Evolutionary conservation across 2,797 vertebrate species (phyloP).

Genomic region (Betta splendens): DNA sequence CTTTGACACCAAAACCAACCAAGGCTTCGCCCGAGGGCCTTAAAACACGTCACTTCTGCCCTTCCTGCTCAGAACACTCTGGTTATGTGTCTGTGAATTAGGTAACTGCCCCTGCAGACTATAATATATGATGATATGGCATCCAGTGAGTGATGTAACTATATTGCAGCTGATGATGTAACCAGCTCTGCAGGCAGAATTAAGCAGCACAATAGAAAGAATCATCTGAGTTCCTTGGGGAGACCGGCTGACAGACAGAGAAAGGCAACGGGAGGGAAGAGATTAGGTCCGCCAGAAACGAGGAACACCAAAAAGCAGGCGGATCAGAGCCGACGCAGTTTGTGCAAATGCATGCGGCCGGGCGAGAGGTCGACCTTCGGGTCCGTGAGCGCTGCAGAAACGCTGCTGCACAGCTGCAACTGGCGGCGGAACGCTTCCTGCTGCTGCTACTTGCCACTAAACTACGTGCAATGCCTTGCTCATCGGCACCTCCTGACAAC

Average conservation of each 20-base stretch:
- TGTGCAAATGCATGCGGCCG: constrained; percentile 2
- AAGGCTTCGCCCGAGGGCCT: not conserved
- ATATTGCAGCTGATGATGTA: constrained; percentile 66
- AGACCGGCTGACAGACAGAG: not conserved
- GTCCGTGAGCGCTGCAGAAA: not conserved
- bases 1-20: not conserved
- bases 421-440: constrained; percentile 23
- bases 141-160: constrained; percentile 60
- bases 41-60: not conserved
- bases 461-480: constrained; percentile 11
- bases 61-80: constrained; percentile 1
- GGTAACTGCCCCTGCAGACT: constrained; percentile 2
- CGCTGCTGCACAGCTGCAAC: not conserved
- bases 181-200: constrained; percentile 50
- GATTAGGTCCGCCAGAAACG: not conserved
- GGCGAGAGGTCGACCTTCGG: not conserved
- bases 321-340: constrained; percentile 27
- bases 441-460: not conserved
- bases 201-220: constrained; percentile 26
- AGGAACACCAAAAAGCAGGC: constrained; percentile 5
- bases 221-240: constrained; percentile 20
- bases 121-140: constrained; percentile 27
- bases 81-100: constrained; percentile 8
- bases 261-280: not conserved
- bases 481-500: not conserved